Evolutionary conservation across 2,888 invertebrate species (phyloP).

Genomic region (Xanthia icteritia): DNA sequence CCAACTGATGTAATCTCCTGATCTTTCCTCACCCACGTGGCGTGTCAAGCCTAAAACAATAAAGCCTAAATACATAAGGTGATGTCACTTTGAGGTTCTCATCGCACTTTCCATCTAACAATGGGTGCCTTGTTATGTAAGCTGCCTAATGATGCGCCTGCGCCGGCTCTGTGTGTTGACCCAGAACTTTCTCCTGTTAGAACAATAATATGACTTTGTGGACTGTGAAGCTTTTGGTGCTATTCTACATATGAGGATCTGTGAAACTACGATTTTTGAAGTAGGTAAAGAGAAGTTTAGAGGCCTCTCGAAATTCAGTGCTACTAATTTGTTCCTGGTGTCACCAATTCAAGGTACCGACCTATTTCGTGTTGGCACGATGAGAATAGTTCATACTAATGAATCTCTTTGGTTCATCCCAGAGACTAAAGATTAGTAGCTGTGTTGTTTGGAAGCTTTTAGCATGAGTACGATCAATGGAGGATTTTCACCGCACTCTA

Average conservation of each 20-base stretch:
- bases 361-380: neutral
- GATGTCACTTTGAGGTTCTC: conserved; percentile 58
- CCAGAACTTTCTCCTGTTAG: conserved; percentile 70
- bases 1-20: conserved; percentile 30
- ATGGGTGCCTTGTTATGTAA: conserved; percentile 61
- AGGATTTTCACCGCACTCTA: neutral
- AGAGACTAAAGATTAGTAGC: neutral
- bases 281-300: neutral
- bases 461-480: neutral
- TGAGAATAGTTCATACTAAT: neutral
- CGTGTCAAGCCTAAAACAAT: conserved; percentile 39
- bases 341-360: neutral
- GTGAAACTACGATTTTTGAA: neutral
- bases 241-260: neutral
- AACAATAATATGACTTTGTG: conserved; percentile 5
- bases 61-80: conserved; percentile 53
- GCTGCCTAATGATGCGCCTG: conserved; percentile 36
- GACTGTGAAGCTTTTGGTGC: neutral
- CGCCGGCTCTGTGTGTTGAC: conserved; percentile 64
- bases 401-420: neutral
- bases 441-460: neutral
- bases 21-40: conserved; percentile 49
- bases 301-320: neutral
- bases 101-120: conserved; percentile 57
- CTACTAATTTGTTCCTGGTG: neutral